Conservation (phyloP, 2,797 vertebrate genomes). For the Semaprochilodus insignis region DNA sequence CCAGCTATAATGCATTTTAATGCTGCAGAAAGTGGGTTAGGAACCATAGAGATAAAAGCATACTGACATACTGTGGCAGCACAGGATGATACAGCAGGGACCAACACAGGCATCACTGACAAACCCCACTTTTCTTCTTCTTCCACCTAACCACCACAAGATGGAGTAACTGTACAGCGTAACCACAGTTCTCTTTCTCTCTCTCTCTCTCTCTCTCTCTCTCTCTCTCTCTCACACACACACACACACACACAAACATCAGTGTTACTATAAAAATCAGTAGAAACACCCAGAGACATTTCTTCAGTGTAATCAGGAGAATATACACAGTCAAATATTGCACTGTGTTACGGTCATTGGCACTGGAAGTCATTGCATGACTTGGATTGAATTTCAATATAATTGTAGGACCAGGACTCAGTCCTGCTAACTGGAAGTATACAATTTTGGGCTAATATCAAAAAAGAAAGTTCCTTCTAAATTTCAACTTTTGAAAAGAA, state of each 20-base stretch:
- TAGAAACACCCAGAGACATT: too few relatives aligned
- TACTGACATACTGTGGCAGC: constrained; percentile 42
- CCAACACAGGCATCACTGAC: neutral
- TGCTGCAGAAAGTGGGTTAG: constrained; percentile 40
- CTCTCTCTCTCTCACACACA: neutral
- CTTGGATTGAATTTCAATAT: too few relatives aligned
- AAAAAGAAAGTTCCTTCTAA: too few relatives aligned
- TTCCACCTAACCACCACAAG: constrained; percentile 46
- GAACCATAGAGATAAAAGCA: constrained; percentile 22
- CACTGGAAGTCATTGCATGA: too few relatives aligned
- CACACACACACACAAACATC: neutral
- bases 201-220: neutral
- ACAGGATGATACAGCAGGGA: constrained; percentile 6
- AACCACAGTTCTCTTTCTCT: neutral
- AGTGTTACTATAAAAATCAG: too few relatives aligned
- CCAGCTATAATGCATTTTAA: constrained; percentile 61
- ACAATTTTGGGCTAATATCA: too few relatives aligned
- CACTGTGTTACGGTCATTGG: too few relatives aligned
- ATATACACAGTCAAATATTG: too few relatives aligned
- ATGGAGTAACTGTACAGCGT: constrained; percentile 39
- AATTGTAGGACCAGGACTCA: too few relatives aligned
- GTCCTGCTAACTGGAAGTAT: too few relatives aligned
- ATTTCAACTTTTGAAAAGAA: too few relatives aligned
- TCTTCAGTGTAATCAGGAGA: too few relatives aligned
- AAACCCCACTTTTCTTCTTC: neutral